Conservation (phyloP, 1,140 invertebrate species). For the Leptopilina clavipes region DNA sequence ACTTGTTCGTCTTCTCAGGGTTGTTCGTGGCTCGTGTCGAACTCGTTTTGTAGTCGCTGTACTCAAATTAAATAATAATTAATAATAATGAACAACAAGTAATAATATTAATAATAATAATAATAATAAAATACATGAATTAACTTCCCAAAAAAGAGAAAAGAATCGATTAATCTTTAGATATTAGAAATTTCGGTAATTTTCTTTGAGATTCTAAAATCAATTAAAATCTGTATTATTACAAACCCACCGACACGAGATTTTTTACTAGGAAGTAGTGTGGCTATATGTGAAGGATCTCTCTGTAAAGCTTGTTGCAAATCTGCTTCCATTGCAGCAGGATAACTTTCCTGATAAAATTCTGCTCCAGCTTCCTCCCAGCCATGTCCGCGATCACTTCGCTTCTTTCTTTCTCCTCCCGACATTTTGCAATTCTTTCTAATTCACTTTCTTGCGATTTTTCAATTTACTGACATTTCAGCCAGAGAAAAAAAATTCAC, state of each 20-base stretch:
- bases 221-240: too few species aligned
- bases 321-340: conserved; percentile 81
- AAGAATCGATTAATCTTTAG: too few species aligned
- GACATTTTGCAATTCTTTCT: conserved; percentile 73
- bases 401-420: conserved; percentile 77
- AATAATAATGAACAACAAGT: too few species aligned
- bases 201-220: too few species aligned
- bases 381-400: conserved; percentile 76
- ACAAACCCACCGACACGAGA: conserved; percentile 79
- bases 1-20: conserved; percentile 78
- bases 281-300: conserved; percentile 84
- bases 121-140: too few species aligned
- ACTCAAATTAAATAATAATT: conserved; percentile 45
- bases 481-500: not conserved
- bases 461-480: not conserved
- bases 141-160: too few species aligned
- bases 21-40: conserved; percentile 74
- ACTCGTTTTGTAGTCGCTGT: conserved; percentile 76
- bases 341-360: conserved; percentile 90
- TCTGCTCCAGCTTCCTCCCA: conserved; percentile 91
- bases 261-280: conserved; percentile 85
- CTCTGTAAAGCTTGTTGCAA: conserved; percentile 79
- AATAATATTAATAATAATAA: too few species aligned
- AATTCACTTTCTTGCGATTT: not conserved
- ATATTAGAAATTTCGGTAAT: too few species aligned